phyloP scores from a whole-genome alignment of 2,888 invertebrate species.

The Harpalus rufipes region DNA sequence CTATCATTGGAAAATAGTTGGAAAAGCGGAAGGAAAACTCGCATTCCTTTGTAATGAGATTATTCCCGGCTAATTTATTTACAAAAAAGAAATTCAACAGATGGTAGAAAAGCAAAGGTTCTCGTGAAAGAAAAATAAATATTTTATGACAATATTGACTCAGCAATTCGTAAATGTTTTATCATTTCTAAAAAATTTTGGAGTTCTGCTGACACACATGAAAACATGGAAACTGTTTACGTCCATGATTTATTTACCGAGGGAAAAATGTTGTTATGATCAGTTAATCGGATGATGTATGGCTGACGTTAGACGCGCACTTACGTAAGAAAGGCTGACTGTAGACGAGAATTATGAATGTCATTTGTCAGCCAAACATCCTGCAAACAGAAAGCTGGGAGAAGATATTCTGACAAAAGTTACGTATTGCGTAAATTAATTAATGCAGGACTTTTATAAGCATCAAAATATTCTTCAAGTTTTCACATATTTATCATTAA shows the following conservation, averaged over 20 bases:
- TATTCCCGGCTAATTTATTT: slow-evolving; percentile 26
- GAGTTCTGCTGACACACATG: neutral
- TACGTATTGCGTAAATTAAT: slow-evolving; percentile 24
- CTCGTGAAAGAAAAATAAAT: slow-evolving; percentile 28
- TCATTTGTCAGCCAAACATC: slow-evolving; percentile 18
- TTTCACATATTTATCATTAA: too few species aligned
- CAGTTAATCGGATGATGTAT: slow-evolving; percentile 22
- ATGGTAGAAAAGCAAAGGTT: slow-evolving; percentile 22
- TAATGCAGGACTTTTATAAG: neutral
- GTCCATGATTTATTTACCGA: slow-evolving; percentile 2
- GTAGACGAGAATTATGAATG: slow-evolving; percentile 21
- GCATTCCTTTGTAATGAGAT: slow-evolving; percentile 30
- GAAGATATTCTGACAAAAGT: neutral
- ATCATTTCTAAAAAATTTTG: neutral
- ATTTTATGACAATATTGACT: slow-evolving; percentile 41
- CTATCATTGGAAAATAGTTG: neutral
- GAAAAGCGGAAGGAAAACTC: slow-evolving; percentile 29
- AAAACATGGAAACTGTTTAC: neutral
- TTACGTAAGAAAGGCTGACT: slow-evolving; percentile 17
- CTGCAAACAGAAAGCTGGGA: slow-evolving; percentile 9
- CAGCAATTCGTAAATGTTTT: slow-evolving; percentile 2
- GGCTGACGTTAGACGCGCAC: neutral
- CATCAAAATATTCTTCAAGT: neutral
- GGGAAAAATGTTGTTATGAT: slow-evolving; percentile 3
- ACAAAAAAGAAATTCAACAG: slow-evolving; percentile 46